A percentile compares a stretch with the other conserved stretches of the same genome.
phyloP scores from a whole-genome alignment of 2,113 vertebrate genomes.

The Corynorhinus townsendii region DNA sequence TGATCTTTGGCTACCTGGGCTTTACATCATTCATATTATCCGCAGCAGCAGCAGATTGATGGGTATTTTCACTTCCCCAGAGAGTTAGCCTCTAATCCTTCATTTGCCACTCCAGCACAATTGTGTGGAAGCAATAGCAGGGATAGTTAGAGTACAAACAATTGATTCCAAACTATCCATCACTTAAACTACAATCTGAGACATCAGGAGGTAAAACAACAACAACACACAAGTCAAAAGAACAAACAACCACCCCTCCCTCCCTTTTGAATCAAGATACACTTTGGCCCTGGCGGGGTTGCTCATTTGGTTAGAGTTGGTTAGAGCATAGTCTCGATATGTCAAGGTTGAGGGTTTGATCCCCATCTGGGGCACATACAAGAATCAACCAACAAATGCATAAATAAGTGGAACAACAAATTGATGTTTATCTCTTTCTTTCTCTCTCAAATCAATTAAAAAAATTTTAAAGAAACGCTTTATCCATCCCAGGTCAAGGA shows the following conservation, averaged over 20 bases:
- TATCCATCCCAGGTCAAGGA: not conserved
- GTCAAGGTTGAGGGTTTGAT: not conserved
- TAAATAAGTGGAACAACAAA: not conserved
- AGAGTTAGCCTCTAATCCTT: conserved; percentile 37
- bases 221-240: not conserved
- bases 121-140: conserved; percentile 22
- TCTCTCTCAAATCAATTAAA: not conserved
- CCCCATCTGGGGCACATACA: not conserved
- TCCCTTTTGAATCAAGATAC: not conserved
- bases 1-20: conserved; percentile 43
- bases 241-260: too few relatives aligned
- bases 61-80: not conserved
- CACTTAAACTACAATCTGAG: conserved; percentile 19
- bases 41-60: conserved; percentile 29
- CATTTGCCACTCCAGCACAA: not conserved
- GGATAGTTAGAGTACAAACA: conserved; percentile 2
- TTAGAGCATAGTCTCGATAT: not conserved
- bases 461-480: not conserved
- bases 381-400: not conserved
- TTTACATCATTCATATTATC: conserved; percentile 26
- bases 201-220: not conserved
- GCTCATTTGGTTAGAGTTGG: not conserved
- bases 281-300: not conserved
- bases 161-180: conserved; percentile 33
- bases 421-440: not conserved